Base-by-base conservation (phyloP, 2,888 invertebrate species). In the Eupithecia abbreviata region DNA sequence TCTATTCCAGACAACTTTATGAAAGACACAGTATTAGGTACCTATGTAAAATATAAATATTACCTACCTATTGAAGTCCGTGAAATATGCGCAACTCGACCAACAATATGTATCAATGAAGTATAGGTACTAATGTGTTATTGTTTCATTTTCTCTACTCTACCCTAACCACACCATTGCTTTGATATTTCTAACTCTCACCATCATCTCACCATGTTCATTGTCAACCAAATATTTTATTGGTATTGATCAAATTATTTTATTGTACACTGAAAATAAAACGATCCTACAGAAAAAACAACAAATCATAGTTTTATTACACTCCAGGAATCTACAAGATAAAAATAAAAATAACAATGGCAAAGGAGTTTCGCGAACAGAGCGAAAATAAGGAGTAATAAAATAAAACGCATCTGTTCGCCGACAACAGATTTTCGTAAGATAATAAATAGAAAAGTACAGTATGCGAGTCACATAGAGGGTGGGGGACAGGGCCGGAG, bases 381-480 rank as follows among this genome's bases (percentile, higher is more conserved):
- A 15, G 71, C 55, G 79, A 66, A 77, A 82, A 84, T 82, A 83
- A 81, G 78, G 75, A 15, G 78, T 71, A 81, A 85, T 84, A 84
- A 84, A 84, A 80, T 82, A 80, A 82, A 80, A 68, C 71, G 81
- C 86, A 88, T 82, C 87, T 86, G 88, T 77, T 78, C 73, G 75
- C 80, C 55, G 79, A 72, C 78, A 80, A 82, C 83, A 81, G 81
- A 82, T 82, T 82, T 82, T 79, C 79, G 75, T 79, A 79, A 79
- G 81, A 82, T 84, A 88, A 87, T 87, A 87, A 88, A 85, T 81
- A 83, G 78, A 81, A 81, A 81, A 82, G 80, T 79, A 79, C 81
- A 77, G 72, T 58, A 74, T 78, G 55, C 73, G 74, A 79, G 76
- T 78, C 82, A 79, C 79, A 58, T 18, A 80, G 78, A 77, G 81